Evolutionary conservation across 2,113 vertebrate genomes (phyloP).

Genomic region (Lepus americanus): DNA sequence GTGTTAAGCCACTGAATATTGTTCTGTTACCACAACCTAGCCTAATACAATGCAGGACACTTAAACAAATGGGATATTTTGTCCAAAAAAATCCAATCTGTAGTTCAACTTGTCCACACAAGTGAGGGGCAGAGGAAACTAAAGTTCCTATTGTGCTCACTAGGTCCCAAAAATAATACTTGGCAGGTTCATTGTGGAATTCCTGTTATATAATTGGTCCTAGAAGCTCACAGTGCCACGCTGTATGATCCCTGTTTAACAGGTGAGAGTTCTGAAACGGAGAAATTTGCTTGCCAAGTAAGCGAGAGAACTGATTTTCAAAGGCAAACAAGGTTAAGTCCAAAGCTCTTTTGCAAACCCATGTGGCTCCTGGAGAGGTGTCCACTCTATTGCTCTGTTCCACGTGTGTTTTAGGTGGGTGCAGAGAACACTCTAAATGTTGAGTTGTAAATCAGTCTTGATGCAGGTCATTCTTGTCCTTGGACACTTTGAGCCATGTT

Average conservation of each 20-base stretch:
- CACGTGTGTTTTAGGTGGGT: not conserved
- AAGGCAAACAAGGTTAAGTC: not conserved
- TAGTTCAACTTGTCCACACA: not conserved
- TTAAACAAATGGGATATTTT: not conserved
- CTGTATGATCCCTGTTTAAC: not conserved
- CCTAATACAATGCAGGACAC: not conserved
- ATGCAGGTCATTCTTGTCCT: not conserved
- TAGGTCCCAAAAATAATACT: slow-evolving; percentile 36
- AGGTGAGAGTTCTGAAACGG: not conserved
- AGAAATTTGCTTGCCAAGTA: slow-evolving; percentile 14
- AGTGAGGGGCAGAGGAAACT: not conserved
- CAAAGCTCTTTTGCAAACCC: not conserved
- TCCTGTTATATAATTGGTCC: slow-evolving; percentile 26
- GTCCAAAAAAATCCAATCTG: not conserved
- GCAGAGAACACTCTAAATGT: slow-evolving; percentile 22
- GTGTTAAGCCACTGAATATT: not conserved
- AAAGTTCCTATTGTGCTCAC: not conserved
- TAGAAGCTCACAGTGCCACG: not conserved
- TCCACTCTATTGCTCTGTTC: not conserved
- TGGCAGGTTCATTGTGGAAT: slow-evolving; percentile 41
- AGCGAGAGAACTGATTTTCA: not conserved
- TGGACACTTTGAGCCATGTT: not conserved
- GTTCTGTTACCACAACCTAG: not conserved
- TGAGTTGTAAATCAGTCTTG: not conserved
- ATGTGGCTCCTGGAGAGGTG: not conserved